Percentiles rank a stretch among this genome's conserved stretches.
Conservation (phyloP, 2,113 vertebrate genomes). For the Microcebus griseorufus region DNA sequence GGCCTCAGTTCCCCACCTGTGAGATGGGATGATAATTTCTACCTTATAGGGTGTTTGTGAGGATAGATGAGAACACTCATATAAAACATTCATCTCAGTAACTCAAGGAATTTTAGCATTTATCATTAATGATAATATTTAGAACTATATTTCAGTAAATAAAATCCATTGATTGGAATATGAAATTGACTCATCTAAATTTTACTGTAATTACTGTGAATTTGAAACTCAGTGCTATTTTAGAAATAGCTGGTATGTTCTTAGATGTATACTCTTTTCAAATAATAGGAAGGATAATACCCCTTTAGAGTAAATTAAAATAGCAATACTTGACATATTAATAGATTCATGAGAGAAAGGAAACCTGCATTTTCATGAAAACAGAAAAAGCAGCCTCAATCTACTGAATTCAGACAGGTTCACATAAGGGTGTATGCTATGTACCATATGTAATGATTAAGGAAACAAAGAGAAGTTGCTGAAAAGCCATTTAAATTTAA, state of each 20-base stretch:
- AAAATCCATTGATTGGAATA: background rate
- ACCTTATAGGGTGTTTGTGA: background rate
- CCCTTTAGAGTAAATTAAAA: background rate
- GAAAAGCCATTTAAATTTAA: background rate
- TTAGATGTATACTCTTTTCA: background rate
- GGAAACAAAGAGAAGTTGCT: background rate
- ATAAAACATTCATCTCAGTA: background rate
- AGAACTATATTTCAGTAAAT: background rate
- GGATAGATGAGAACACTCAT: background rate
- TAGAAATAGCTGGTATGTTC: background rate
- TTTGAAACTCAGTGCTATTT: background rate
- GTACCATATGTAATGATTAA: background rate
- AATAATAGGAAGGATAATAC: background rate
- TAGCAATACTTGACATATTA: background rate
- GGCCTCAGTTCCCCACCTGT: background rate
- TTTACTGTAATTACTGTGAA: background rate
- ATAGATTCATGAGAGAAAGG: background rate
- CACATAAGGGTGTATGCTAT: background rate
- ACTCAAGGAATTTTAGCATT: background rate
- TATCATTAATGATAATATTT: background rate
- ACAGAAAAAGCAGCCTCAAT: background rate
- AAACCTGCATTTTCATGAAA: background rate
- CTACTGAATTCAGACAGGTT: background rate
- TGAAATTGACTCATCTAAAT: background rate
- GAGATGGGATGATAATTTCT: background rate